These are phyloP conservation scores for Dendrolimus houi DNA, from an alignment of 2,888 invertebrate species.

Conservation along the genomic window DNA sequence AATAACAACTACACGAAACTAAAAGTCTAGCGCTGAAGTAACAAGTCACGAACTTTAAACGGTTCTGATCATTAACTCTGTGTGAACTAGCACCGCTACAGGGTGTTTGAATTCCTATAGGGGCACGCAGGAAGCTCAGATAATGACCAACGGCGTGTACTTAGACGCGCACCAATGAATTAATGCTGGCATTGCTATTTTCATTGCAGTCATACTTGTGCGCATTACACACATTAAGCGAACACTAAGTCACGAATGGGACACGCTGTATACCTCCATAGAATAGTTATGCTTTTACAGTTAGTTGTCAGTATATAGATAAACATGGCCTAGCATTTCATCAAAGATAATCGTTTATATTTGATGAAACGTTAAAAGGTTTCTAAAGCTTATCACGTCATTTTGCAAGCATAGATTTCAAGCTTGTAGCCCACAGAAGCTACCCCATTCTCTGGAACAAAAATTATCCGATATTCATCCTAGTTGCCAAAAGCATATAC, in stretches of 20 bases:
- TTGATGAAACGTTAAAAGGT: no score
- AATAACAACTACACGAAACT: background rate
- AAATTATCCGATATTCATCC: no score
- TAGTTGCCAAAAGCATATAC: no score
- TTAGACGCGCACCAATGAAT: conserved; percentile 52
- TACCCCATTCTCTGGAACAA: no score
- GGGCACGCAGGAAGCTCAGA: conserved; percentile 32
- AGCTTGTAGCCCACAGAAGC: no score
- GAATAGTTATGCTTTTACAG: no score
- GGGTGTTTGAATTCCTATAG: conserved; percentile 29
- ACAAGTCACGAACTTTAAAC: background rate
- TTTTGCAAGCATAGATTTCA: no score
- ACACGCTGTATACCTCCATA: conserved; percentile 11
- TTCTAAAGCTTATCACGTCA: no score
- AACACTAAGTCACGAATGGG: conserved; percentile 48
- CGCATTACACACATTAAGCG: conserved; percentile 47
- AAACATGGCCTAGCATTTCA: no score
- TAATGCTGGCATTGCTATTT: conserved; percentile 64
- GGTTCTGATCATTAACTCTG: conserved; percentile 14
- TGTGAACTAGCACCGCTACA: conserved; percentile 32
- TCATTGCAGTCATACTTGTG: conserved; percentile 52
- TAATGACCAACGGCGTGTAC: conserved; percentile 38
- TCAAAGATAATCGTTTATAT: no score
- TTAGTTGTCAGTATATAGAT: no score
- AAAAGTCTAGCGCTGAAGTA: background rate